A percentile compares a stretch with the other conserved stretches of the same genome.
phyloP scores from a whole-genome alignment of 2,797 vertebrate genomes.

The Pelobates cultripes region DNA sequence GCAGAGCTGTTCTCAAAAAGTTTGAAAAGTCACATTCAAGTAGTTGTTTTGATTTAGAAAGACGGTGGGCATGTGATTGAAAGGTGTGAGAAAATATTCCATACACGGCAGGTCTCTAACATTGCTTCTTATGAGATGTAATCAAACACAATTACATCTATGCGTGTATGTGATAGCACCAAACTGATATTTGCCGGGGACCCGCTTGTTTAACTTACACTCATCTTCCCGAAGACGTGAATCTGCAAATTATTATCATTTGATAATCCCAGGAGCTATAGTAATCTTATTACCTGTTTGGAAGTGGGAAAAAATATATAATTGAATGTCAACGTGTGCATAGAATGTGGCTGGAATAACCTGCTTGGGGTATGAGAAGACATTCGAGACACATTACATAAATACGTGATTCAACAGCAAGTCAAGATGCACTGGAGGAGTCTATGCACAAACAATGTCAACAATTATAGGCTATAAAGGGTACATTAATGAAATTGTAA shows the following conservation, averaged over 20 bases:
- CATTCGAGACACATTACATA: no score
- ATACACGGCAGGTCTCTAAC: background rate
- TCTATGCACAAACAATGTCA: no score
- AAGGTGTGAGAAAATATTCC: constrained; percentile 8
- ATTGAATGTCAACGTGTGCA: background rate
- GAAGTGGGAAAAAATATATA: background rate
- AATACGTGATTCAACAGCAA: no score
- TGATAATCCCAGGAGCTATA: background rate
- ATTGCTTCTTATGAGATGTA: background rate
- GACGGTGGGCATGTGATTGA: background rate
- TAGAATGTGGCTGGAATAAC: no score
- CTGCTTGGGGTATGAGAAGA: no score
- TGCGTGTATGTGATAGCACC: constrained; percentile 3
- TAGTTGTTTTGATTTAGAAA: no score
- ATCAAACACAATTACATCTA: background rate
- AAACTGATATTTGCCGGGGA: background rate
- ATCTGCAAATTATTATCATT: constrained; percentile 6
- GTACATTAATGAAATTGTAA: no score
- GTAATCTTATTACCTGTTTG: background rate
- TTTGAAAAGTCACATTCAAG: no score
- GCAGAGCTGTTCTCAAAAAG: no score
- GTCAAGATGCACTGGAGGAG: no score
- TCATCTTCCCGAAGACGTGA: background rate
- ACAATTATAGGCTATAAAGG: no score
- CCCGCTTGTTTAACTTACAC: background rate